Conservation (phyloP, 2,888 invertebrate species). For the Polyommatus icarus region DNA sequence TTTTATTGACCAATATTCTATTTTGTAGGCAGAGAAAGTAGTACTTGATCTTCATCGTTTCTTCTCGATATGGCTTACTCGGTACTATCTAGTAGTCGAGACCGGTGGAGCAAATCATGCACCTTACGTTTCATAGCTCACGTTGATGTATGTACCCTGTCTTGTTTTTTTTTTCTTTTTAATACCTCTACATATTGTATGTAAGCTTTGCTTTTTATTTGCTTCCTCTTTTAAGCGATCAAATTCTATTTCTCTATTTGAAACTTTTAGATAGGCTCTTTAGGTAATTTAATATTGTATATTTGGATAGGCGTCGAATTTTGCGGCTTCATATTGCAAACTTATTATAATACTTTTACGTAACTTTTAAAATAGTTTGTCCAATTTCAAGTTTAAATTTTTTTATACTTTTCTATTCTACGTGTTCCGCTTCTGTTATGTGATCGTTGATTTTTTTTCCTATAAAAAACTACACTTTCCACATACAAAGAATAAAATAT, state of each 20-base stretch:
- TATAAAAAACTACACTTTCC: background rate
- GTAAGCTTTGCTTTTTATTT: constrained; percentile 39
- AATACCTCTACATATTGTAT: constrained; percentile 38
- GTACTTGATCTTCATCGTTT: constrained; percentile 89
- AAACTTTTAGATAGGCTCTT: background rate
- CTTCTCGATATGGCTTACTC: constrained; percentile 86
- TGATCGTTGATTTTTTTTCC: background rate
- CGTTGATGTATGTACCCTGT: constrained; percentile 68
- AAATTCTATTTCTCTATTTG: background rate
- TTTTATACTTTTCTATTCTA: background rate
- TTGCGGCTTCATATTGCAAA: background rate
- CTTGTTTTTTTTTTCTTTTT: constrained; percentile 55
- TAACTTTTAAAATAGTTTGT: background rate
- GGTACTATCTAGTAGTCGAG: constrained; percentile 65
- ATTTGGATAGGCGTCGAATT: background rate
- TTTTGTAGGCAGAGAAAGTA: constrained; percentile 88
- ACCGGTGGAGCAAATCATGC: constrained; percentile 62
- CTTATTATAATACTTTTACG: background rate
- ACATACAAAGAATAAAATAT: background rate
- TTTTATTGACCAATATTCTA: constrained; percentile 58
- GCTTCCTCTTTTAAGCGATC: background rate
- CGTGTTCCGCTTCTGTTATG: constrained; percentile 1
- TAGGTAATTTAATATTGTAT: background rate
- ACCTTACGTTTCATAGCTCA: constrained; percentile 67
- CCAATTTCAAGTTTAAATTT: background rate